Base-by-base conservation (phyloP, 2,113 vertebrate species). In the Platycercus adscitus region DNA sequence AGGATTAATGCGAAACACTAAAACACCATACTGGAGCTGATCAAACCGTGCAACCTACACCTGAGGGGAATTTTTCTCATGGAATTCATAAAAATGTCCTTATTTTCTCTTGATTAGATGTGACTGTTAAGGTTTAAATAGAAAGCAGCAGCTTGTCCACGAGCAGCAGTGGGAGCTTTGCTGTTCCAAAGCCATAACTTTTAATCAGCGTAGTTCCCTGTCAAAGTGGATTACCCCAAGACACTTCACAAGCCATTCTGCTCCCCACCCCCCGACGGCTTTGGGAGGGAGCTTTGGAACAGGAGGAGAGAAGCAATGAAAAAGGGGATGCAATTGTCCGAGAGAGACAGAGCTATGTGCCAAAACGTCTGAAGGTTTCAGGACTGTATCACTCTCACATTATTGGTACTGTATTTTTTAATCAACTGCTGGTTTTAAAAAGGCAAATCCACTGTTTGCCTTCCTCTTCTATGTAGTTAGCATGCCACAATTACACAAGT, bases 51-150 rank as follows among this genome's bases (percentile, higher is more conserved):
- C 88, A 95, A 3, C 56, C 89, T 88, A 53, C 89, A 96, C 97
- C 95, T 96, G 95, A 95, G 92, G 97, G 95, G 95, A 91, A 93
- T 97, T 96, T 94, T 96, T 97, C 94, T 96, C 87, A 90, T 81
- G 95, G 92, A 93, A 89, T 93, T 93, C 85, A 93, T 93, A 87
- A 96, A 96, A 95, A 82, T 0, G 9, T 92, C 84, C 89, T 70
- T 88, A 60, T 79, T 96, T 95, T 94, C 92, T 79, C 89, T 79
- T 96, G 91, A 96, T 97, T 89, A 95, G 83, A 95, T 95, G 84
- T 95, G 94, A 96, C 89, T 94, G 89, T 76, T 91, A 81, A 92
- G 77, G 46, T 91, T 93, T 87, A 89, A 95, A 91, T 68, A 81
- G 91, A 91, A 86, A 96, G 87, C 93, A 97, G 68, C 44, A 66